Base-by-base conservation (phyloP, 2,888 invertebrate genomes). In the Molorchus minor region DNA sequence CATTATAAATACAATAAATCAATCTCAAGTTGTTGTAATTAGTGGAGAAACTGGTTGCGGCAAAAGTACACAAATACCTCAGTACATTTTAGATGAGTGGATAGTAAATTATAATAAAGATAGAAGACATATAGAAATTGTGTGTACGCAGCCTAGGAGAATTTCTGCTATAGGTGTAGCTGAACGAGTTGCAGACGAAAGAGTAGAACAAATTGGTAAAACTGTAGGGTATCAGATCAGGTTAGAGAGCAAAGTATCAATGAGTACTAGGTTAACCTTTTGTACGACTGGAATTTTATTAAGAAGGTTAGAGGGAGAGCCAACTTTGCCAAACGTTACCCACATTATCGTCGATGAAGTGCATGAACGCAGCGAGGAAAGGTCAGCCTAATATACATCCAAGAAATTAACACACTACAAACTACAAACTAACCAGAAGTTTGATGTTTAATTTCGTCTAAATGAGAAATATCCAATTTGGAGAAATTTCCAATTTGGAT, bases 231-330 rank as follows among this genome's bases (percentile, higher is more conserved):
- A 89, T 69, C 87, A 92, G 85, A 92, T 93, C 64, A 84, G 92
- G 52, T 79, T 93, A 56, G 93, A 93, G 78, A 92, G 87, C 72
- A 92, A 91, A 83, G 83, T 90, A 3, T 92, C 92, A 0, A 81
- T 84, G 0, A 85, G 84, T 76, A 97, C 97, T 0, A 85, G 96
- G 2, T 82, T 97, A 10, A 91, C 91, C 2, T 97, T 96, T 80
- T 97, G 97, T 76, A 98, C 97, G 0, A 96, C 93, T 1, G 97
- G 97, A 49, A 96, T 98, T 46, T 80, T 97, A 45, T 79, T 97
- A 36, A 84, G 96, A 40, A 86, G 94, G 46, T 80, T 98, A 38
- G 91, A 93, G 70, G 87, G 90, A 33, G 94, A 95, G 74, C 88
- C 90, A 0, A 82, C 88, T 5, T 78, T 96, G 19, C 84, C 85